Base-by-base conservation (phyloP, 2,113 vertebrate species). In the Sinocyclocheilus anophthalmus region DNA sequence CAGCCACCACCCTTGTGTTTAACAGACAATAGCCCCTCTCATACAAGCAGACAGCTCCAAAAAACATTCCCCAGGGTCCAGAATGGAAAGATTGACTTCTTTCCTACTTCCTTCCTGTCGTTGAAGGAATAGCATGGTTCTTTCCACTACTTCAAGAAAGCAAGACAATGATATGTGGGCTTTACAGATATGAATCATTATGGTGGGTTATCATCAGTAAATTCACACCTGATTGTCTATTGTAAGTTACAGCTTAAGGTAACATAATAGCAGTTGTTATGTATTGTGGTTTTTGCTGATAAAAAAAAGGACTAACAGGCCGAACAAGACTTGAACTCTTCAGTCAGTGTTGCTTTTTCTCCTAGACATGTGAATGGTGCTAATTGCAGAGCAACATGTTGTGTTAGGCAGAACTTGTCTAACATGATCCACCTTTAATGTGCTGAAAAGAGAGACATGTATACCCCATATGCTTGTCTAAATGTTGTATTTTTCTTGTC, bases 81-180 rank as follows among this genome's bases (percentile, higher is more conserved):
- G 89, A 82, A 91, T 33, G 92, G 94, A 95, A 95, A 94, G 91
- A 94, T 91, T 94, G 90, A 94, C 90, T 92, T 92, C 18, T 92
- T 92, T 91, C 92, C 92, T 91, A 83, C 87, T 88, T 93, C 93
- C 93, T 92, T 89, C 88, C 89, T 86, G 87, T 88, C 69, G 78
- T 91, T 59, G 82, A 79, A 61, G 85, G 76, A 77, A 91, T 76
- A 88, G 84, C 84, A 84, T 16, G 80, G 83, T 81, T 84, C 55
- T 90, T 86, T 88, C 85, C 73, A 83, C 72, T 65, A 9, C 85
- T 81, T 61, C 85, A 85, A 48, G 55, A 57, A 85, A 50, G 30
- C 42, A 88, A 88, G 86, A 90, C 90, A 88, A 91, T 45, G 88
- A 88, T 69, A 59, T 37, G 30, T 6, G 30, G 77, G 75, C 9